Evolutionary conservation across 2,113 vertebrate species (phyloP).

Genomic region (Tamias sibiricus): DNA sequence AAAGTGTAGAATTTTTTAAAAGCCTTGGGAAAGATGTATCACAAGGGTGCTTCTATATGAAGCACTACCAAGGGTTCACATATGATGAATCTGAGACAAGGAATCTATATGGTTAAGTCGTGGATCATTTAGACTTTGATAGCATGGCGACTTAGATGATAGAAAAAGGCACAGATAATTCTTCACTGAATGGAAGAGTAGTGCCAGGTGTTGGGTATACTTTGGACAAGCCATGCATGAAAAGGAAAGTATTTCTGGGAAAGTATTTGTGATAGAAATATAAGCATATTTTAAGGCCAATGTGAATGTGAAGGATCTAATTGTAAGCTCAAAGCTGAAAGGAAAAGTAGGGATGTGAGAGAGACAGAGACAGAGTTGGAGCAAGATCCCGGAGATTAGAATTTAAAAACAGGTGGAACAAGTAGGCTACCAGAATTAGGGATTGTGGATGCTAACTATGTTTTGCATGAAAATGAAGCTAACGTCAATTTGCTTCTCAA

Average conservation of each 20-base stretch:
- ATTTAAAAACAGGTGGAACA: neutral
- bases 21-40: neutral
- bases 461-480: neutral
- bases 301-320: neutral
- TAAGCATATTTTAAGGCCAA: neutral
- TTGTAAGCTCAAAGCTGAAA: neutral
- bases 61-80: neutral
- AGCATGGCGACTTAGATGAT: neutral
- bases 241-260: neutral
- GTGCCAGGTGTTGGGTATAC: neutral
- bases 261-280: neutral
- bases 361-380: neutral
- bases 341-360: neutral
- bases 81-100: neutral
- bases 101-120: neutral
- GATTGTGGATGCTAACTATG: neutral
- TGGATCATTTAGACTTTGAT: neutral
- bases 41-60: neutral
- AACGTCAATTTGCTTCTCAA: neutral
- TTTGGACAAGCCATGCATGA: neutral
- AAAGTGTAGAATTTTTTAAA: neutral
- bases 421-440: neutral
- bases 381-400: neutral
- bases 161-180: neutral
- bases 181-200: neutral